Conservation (phyloP, 2,888 invertebrate species). For the Phortica magna region DNA sequence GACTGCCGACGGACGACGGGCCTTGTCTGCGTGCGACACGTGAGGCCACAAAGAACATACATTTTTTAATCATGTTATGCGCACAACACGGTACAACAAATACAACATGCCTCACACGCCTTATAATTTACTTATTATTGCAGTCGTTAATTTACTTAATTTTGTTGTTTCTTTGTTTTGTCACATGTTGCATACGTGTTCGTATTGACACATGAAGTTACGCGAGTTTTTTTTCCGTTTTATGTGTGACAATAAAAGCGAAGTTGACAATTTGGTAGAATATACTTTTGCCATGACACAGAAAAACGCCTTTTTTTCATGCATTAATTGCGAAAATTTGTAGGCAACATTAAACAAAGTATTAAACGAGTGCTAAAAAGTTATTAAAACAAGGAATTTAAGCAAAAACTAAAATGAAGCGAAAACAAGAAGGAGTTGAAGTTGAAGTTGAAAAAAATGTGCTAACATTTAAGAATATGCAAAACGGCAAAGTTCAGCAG, state of each 20-base stretch:
- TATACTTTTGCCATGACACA: too few species aligned
- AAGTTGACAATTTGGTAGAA: too few species aligned
- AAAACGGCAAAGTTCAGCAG: conserved; percentile 63
- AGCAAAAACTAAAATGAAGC: neutral
- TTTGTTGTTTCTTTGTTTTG: too few species aligned
- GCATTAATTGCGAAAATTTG: too few species aligned
- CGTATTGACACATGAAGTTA: too few species aligned
- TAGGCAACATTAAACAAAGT: too few species aligned
- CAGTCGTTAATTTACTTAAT: too few species aligned
- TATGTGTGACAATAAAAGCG: too few species aligned
- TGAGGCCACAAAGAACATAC: conserved; percentile 36
- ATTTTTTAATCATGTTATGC: conserved; percentile 50
- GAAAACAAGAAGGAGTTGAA: neutral
- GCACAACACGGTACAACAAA: conserved; percentile 29
- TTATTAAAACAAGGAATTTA: neutral
- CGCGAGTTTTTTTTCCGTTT: too few species aligned
- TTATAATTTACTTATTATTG: neutral
- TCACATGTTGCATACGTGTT: too few species aligned
- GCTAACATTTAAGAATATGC: conserved; percentile 27
- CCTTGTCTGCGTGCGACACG: conserved; percentile 48
- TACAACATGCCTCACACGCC: neutral
- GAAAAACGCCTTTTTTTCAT: too few species aligned
- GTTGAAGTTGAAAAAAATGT: neutral
- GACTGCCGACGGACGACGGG: neutral
- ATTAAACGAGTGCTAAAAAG: neutral